Evolutionary conservation across 1,140 invertebrate species (phyloP), one percentile per base, ranked within the genome.

Genomic region (Aphidius ervi): DNA sequence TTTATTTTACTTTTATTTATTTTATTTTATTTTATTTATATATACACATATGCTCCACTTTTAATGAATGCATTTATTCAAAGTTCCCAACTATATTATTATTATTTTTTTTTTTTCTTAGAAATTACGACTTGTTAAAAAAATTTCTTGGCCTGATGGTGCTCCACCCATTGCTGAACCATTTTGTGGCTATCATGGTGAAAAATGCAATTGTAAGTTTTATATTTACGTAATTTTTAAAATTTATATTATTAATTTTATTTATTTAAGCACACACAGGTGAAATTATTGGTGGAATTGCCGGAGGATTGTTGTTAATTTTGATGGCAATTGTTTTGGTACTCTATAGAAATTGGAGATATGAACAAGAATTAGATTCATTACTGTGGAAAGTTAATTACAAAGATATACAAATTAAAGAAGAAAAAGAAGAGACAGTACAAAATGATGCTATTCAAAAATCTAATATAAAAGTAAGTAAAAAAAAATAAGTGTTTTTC

Each of bases 371-470:
- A 71, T 79, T 98, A 59, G 95, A 97, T 68, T 94, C 90, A 48
- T 78, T 97, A 20, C 82, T 98, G 1, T 98, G 95, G 95, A 96
- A 97, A 78, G 90, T 98, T 31, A 95, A 98, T 77, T 95, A 89
- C 76, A 88, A 88, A 63, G 95, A 98, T 64, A 90, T 93, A 54
- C 85, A 90, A 72, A 82, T 87, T 58, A 85, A 83, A 61, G 74
- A 73, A 42, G 62, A 66, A 6, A 74, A 72, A 40, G 84, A 86
- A 37, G 78, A 80, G 46, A 40, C 63, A 7, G n/a, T 59, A 39
- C 41, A 20, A 61, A 49, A 49, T 45, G 64, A 64, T 63, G 46
- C 63, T 52, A 58, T 46, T 59, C 46, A 59, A 23, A 75, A 74
- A 56, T 68, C 65, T 58, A 73, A 73, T 65, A 65, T 65, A 43